Evolutionary conservation across 2,113 vertebrate genomes (phyloP).

Genomic region (Chionomys nivalis): DNA sequence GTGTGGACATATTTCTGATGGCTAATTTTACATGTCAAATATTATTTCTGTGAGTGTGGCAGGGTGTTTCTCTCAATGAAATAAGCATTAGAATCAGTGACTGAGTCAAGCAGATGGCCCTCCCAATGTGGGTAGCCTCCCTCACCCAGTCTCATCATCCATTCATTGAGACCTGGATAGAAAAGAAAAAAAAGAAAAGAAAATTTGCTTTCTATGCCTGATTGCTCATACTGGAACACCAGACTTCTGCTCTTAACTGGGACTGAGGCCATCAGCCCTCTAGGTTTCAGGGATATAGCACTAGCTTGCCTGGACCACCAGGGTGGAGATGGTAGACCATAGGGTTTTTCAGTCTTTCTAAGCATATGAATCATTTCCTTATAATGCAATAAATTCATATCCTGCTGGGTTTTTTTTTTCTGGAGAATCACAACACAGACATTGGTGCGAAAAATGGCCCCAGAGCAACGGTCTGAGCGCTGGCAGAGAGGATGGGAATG

Average conservation of each 20-base stretch:
- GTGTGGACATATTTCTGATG: neutral
- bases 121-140: neutral
- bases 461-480: too few species aligned
- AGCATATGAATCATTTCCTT: neutral
- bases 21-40: neutral
- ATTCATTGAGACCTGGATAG: neutral
- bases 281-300: neutral
- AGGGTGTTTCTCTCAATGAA: neutral
- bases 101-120: neutral
- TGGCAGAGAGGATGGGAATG: too few species aligned
- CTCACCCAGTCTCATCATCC: neutral
- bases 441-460: neutral
- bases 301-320: neutral
- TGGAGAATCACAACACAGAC: neutral
- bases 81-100: neutral
- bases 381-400: neutral
- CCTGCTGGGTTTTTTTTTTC: neutral
- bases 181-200: neutral
- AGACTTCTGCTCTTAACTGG: too few species aligned
- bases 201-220: neutral
- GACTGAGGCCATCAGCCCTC: neutral
- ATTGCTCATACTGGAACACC: neutral
- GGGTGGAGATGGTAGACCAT: neutral
- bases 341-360: neutral
- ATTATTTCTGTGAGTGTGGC: neutral